phyloP scores from a whole-genome alignment of 2,113 vertebrate genomes.

The Gallinago paraguaiae region DNA sequence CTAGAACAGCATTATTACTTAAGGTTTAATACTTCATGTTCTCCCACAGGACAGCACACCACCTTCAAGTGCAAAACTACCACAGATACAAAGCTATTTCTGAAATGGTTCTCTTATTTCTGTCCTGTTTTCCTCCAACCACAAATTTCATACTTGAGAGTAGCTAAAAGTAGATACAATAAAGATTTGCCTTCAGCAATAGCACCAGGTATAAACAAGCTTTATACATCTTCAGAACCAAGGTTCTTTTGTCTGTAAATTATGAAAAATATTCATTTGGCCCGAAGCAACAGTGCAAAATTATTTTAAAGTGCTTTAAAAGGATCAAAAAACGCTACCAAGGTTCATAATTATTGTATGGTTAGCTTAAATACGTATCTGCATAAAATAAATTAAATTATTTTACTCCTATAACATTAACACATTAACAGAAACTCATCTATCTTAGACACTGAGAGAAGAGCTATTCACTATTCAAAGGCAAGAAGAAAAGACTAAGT shows the following conservation, averaged over 20 bases:
- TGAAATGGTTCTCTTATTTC: not conserved
- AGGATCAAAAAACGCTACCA: not conserved
- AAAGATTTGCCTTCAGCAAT: not conserved
- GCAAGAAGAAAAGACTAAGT: not conserved
- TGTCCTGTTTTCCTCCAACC: not conserved
- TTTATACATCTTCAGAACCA: not conserved
- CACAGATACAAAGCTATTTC: not conserved
- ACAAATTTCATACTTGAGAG: not conserved
- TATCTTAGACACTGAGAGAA: not conserved
- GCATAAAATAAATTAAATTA: not conserved
- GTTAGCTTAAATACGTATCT: not conserved
- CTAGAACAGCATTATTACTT: not conserved
- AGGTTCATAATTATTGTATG: not conserved
- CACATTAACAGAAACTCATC: not conserved
- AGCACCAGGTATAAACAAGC: not conserved
- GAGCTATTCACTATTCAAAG: not conserved
- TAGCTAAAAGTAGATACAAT: not conserved
- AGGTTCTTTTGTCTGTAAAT: not conserved
- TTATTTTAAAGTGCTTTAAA: not conserved
- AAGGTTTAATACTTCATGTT: not conserved
- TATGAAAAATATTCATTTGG: not conserved
- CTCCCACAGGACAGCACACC: not conserved
- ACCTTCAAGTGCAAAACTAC: not conserved
- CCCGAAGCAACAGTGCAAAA: not conserved
- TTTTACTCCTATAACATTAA: not conserved